These are phyloP conservation scores for Pelobates fuscus DNA, from an alignment of 2,113 vertebrate species.

Conservation along the genomic window DNA sequence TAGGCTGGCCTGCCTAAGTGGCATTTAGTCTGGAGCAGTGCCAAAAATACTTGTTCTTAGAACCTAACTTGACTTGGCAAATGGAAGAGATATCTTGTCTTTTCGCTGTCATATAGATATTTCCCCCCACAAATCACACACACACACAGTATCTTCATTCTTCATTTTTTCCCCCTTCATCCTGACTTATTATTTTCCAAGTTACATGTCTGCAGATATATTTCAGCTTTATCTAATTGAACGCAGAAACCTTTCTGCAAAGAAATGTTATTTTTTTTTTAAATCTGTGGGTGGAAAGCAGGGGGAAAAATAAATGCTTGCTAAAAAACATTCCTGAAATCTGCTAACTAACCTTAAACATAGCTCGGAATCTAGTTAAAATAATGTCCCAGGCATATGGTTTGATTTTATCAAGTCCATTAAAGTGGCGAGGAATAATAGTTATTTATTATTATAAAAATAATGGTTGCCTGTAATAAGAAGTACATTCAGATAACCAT, in stretches of 20 bases:
- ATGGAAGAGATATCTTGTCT: slow-evolving; percentile 61
- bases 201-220: slow-evolving; percentile 29
- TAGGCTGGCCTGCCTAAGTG: slow-evolving; percentile 74
- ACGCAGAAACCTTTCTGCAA: slow-evolving; percentile 18
- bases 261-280: slow-evolving; percentile 14
- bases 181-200: neutral
- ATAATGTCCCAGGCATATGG: slow-evolving; percentile 40
- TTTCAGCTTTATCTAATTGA: slow-evolving; percentile 37
- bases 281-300: slow-evolving; percentile 39
- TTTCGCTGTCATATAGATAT: slow-evolving; percentile 53
- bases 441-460: slow-evolving; percentile 49
- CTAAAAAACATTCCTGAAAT: slow-evolving; percentile 42
- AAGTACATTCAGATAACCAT: slow-evolving; percentile 36
- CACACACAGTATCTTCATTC: neutral
- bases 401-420: slow-evolving; percentile 50
- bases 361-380: slow-evolving; percentile 15
- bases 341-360: slow-evolving; percentile 45
- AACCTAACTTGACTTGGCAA: slow-evolving; percentile 74
- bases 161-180: slow-evolving; percentile 25
- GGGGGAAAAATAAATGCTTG: slow-evolving; percentile 27
- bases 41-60: slow-evolving; percentile 74
- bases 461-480: slow-evolving; percentile 38
- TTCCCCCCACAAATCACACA: slow-evolving; percentile 30
- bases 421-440: slow-evolving; percentile 47
- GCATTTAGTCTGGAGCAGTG: slow-evolving; percentile 82